Base-by-base conservation (phyloP, 2,113 vertebrate genomes). In the Calcarius ornatus region DNA sequence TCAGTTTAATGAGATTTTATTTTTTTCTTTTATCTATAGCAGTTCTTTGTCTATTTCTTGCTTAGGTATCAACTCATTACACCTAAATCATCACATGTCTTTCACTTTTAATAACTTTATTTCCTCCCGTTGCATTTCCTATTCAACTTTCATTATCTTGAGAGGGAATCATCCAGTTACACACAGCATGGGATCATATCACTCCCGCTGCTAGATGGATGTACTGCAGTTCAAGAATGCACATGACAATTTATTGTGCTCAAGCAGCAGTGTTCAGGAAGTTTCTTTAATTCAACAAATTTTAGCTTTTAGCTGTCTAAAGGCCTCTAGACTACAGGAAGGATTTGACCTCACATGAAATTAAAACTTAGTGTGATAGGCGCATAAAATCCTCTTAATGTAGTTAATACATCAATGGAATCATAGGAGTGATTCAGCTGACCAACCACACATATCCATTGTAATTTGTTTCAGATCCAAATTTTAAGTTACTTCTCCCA, bases 121-220 rank as follows among this genome's bases (percentile, higher is more conserved):
- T 95, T 94, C 81, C 76, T 95, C 91, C 59, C 65, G 0, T 56
- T 76, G 50, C 94, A 95, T 92, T 97, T 94, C 94, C 95, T 97
- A 94, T 96, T 97, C 94, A 84, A 81, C 92, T 97, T 97, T 91
- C 95, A 98, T 97, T 97, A 97, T 96, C 93, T 93, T 89, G 95
- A 94, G 97, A 91, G 91, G 76, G 90, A 96, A 97, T 96, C 92
- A 96, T 94, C 96, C 94, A 95, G 96, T 95, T 95, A 91, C 91
- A 86, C 96, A 91, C 96, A 97, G 97, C 95, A 95, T 90, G 96
- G 93, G 73, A 87, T 76, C 56, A 21, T 92, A 94, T 72, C 86
- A 91, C 92, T 92, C 96, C 96, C 79, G 97, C 97, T 98, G 97
- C 79, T 97, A 97, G 96, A 97, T 93, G 92, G 94, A 97, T 96